Base-by-base conservation (phyloP, 2,797 vertebrate species). In the Enteromius viviparus region DNA sequence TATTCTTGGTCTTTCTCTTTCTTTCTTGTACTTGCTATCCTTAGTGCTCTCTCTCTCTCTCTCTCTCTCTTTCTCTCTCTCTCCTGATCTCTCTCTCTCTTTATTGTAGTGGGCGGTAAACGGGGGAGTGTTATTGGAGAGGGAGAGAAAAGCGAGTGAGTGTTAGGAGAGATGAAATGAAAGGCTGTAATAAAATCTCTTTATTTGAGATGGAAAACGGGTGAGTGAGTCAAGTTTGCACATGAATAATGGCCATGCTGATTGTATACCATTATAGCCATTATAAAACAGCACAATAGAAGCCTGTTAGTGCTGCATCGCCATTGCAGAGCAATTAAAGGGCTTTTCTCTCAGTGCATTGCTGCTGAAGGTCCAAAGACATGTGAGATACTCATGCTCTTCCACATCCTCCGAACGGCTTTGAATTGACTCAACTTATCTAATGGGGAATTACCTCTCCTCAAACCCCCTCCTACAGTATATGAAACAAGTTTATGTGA, bases 61-160 rank as follows among this genome's bases (percentile, higher is more conserved):
- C 81, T 85, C 80, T 85, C 71, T 89, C 62, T 88, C 78, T 85
- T 80, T 87, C 79, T 87, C 89, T 91, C 83, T 92, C 40, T 40
- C 40, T 9, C 40, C 9, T 1, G 8, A 40, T 8, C 9, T 42
- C 40, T 42, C 40, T 42, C 40, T 42, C 40, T 42, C 40, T 42
- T 42, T 93, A 89, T 87, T 92, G 83, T 89, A 91, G 94, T 94
- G 91, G 93, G 94, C 78, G 93, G 92, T 80, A 89, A 92, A 92
- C 91, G 92, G 90, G 91, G 92, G 92, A 91, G 93, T 94, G 93
- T 92, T 93, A 93, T 93, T 90, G 90, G 82, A 81, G 85, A 87
- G 83, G 89, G 90, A 92, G 90, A 92, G 89, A 91, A 92, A 83
- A 87, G 75, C 76, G 72, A 92, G 86, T 81, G 86, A 85, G 89